These are phyloP conservation scores for Tokudaia tokunoshimensis DNA, from an alignment of 2,797 vertebrate genomes.

Conservation along the genomic window DNA sequence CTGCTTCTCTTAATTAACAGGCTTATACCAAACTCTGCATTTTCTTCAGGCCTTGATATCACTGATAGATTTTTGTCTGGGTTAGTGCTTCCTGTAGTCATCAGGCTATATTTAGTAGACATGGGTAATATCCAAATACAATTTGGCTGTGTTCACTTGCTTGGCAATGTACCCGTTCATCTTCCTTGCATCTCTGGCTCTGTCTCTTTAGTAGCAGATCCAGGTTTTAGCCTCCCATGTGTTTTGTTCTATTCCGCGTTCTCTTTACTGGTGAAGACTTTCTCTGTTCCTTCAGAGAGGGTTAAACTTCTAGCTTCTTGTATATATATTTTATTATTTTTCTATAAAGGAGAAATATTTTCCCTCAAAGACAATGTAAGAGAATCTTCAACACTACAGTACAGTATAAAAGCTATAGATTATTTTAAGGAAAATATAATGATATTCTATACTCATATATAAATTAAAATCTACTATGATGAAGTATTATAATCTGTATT, in stretches of 20 bases:
- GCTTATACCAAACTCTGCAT: neutral
- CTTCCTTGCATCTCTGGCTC: constrained; percentile 68
- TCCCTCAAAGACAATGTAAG: neutral
- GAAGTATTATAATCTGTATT: neutral
- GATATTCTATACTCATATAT: neutral
- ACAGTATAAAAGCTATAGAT: neutral
- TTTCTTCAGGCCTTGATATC: constrained; percentile 14
- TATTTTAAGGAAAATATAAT: constrained; percentile 32
- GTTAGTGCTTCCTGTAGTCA: constrained; percentile 12
- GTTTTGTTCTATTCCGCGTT: neutral
- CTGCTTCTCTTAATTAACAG: neutral
- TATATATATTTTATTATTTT: constrained; percentile 2
- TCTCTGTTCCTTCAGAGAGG: constrained; percentile 7
- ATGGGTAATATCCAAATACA: constrained; percentile 66
- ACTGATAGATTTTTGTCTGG: constrained; percentile 22
- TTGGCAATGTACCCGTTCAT: constrained; percentile 68
- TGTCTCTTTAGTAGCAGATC: neutral
- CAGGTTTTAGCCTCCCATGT: neutral
- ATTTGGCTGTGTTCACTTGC: constrained; percentile 65
- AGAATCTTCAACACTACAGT: neutral
- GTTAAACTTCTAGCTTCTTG: neutral
- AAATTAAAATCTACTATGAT: constrained; percentile 36
- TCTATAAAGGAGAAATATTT: neutral
- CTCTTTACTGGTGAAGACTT: constrained; percentile 25
- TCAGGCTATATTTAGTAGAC: constrained; percentile 52